phyloP scores from a whole-genome alignment of 2,113 vertebrate species.

The Zeus faber region DNA sequence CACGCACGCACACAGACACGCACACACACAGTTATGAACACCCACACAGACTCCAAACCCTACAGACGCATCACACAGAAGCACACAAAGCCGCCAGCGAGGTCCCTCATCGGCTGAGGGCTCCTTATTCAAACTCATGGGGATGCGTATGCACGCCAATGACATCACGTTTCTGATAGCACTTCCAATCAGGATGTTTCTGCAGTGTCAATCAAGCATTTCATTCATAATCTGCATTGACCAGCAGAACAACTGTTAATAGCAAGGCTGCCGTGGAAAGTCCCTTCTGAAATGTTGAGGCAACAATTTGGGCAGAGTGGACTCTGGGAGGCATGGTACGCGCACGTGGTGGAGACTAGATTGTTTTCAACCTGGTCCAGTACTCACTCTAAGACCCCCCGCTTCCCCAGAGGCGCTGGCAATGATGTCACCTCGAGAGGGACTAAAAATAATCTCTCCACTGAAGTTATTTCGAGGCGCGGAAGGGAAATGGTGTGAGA shows the following conservation, averaged over 20 bases:
- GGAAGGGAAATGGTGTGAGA: not conserved
- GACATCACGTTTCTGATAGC: no score
- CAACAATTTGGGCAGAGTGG: no score
- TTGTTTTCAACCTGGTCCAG: not conserved
- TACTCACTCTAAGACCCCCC: not conserved
- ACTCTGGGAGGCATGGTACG: no score
- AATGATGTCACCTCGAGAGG: constrained; percentile 32
- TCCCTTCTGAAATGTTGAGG: constrained; percentile 13
- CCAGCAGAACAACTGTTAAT: no score
- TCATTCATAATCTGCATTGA: no score
- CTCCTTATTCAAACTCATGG: no score
- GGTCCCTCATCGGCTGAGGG: no score
- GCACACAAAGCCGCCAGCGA: no score
- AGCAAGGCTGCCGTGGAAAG: constrained; percentile 34
- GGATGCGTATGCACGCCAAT: no score
- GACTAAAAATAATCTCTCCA: constrained; percentile 43
- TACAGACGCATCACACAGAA: not conserved
- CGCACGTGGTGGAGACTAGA: not conserved
- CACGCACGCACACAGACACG: not conserved
- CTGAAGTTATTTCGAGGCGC: not conserved
- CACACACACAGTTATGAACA: not conserved
- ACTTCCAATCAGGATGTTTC: no score
- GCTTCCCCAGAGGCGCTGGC: not conserved
- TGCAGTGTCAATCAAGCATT: no score
- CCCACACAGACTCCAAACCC: constrained; percentile 11